A percentile compares a stretch with the other conserved stretches of the same genome.
These are phyloP conservation scores for Oligia fasciuncula DNA, from an alignment of 2,888 invertebrate species.

Conservation along the genomic window DNA sequence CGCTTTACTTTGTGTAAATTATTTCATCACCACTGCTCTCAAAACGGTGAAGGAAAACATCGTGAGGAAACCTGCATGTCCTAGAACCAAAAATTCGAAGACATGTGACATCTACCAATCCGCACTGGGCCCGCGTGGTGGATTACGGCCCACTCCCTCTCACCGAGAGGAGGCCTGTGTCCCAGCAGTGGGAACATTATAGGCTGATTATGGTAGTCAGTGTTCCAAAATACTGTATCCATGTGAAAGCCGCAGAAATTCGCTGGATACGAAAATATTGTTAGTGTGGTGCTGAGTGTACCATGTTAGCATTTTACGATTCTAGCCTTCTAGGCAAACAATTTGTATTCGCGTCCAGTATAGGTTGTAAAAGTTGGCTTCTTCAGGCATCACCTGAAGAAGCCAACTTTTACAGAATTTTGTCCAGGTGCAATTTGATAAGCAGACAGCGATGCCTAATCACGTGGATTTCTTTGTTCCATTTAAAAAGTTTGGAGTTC, in stretches of 20 bases:
- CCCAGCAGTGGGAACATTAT: too few relatives aligned
- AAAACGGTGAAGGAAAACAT: too few relatives aligned
- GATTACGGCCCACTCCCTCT: too few relatives aligned
- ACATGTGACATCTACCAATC: too few relatives aligned
- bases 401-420: slow-evolving; percentile 64
- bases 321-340: slow-evolving; percentile 75
- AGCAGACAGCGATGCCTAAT: slow-evolving; percentile 76
- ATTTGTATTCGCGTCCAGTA: slow-evolving; percentile 85
- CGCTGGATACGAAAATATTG: background rate
- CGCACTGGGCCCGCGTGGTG: too few relatives aligned
- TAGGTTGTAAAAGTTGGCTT: slow-evolving; percentile 80
- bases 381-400: slow-evolving; percentile 26
- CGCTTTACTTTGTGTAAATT: too few relatives aligned
- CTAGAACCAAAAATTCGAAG: too few relatives aligned
- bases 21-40: too few relatives aligned
- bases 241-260: background rate
- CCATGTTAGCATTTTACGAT: slow-evolving; percentile 85
- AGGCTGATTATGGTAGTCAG: too few relatives aligned
- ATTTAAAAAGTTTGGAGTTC: slow-evolving; percentile 47
- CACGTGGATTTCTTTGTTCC: slow-evolving; percentile 71
- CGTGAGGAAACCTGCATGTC: too few relatives aligned
- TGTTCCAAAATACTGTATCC: background rate
- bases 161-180: too few relatives aligned
- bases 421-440: slow-evolving; percentile 85
- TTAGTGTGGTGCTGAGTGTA: slow-evolving; percentile 10